phyloP scores from a whole-genome alignment of 1,140 invertebrate species.

The Drosophila insularis region DNA sequence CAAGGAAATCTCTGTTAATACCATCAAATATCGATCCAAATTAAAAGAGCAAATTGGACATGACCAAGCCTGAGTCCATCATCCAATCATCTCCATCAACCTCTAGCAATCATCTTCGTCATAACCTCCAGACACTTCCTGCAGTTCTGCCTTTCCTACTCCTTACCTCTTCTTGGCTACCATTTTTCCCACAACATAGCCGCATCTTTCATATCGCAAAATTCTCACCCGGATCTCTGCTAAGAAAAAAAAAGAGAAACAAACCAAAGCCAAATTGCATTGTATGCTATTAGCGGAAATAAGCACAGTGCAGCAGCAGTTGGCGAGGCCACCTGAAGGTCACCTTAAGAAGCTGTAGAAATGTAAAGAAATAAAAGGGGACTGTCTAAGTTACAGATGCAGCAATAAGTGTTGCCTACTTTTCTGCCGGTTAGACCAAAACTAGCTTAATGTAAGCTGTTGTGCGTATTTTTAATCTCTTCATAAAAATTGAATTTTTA shows the following conservation, averaged over 20 bases:
- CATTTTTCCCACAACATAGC: background rate
- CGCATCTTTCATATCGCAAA: slow-evolving; percentile 4
- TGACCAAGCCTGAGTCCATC: background rate
- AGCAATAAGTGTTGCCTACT: background rate
- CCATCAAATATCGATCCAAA: slow-evolving; percentile 18
- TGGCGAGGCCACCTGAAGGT: background rate
- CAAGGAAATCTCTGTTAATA: slow-evolving; percentile 26
- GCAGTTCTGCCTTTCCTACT: background rate
- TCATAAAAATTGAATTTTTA: too few species aligned
- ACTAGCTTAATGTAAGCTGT: too few species aligned
- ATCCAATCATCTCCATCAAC: background rate
- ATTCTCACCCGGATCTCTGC: slow-evolving; percentile 41
- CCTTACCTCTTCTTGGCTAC: too few species aligned
- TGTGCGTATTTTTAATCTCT: too few species aligned
- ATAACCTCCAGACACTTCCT: background rate
- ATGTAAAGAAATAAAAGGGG: too few species aligned
- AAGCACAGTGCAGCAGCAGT: slow-evolving; percentile 16
- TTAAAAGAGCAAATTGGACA: background rate
- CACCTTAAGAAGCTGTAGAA: background rate
- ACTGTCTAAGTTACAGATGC: background rate
- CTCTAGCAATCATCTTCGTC: slow-evolving; percentile 7
- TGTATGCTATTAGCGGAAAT: slow-evolving; percentile 49
- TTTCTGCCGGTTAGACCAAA: background rate
- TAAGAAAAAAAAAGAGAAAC: background rate
- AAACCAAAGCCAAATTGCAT: slow-evolving; percentile 42